Evolutionary conservation across 2,113 vertebrate genomes (phyloP), one percentile per base, ranked within the genome.

Genomic region (Alectura lathami): DNA sequence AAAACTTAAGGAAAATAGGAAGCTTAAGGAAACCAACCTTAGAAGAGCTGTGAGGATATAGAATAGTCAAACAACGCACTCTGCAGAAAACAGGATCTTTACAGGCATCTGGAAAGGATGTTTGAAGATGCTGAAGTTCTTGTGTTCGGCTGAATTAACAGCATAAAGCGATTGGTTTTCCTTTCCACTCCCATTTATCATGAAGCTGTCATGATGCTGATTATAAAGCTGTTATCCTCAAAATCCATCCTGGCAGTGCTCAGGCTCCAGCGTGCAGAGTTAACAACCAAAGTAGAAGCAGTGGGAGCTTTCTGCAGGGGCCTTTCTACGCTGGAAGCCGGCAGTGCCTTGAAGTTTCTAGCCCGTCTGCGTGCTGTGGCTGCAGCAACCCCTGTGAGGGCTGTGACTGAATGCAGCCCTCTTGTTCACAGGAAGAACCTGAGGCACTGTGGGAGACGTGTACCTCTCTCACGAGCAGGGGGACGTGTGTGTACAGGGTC

Each of bases 371-470:
- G 36, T 77, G 40, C 43, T 48, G 7, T 27, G 50, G 23, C 86
- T 64, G 34, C 14, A 54, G n/a, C 3, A 1, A 50, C 56, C 3
- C 20, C 50, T 0, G 0, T 42, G n/a, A 32, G 57, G 72, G 17
- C 8, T 66, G 32, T 9, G n/a, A 38, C 57, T 60, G 81, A 75
- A 74, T 64, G 64, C n/a, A 56, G 51, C 4, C 0, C 18, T 32
- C 22, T 86, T 27, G 14, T 27, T 93, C 38, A 13, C 45, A 78
- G 74, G 43, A 66, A 32, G 43, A 75, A 11, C 56, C 75, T 54
- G 56, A 34, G 51, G 36, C 62, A 42, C 47, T 57, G 57, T 3
- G 42, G 70, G 68, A 76, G 69, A 86, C 68, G n/a, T 67, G 69
- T 69, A 32, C 47, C 17, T 69, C 32, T 56, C 56, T 45, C 32